Evolutionary conservation across 2,888 invertebrate species (phyloP).

Genomic region (Melikaiella ostensackeni): DNA sequence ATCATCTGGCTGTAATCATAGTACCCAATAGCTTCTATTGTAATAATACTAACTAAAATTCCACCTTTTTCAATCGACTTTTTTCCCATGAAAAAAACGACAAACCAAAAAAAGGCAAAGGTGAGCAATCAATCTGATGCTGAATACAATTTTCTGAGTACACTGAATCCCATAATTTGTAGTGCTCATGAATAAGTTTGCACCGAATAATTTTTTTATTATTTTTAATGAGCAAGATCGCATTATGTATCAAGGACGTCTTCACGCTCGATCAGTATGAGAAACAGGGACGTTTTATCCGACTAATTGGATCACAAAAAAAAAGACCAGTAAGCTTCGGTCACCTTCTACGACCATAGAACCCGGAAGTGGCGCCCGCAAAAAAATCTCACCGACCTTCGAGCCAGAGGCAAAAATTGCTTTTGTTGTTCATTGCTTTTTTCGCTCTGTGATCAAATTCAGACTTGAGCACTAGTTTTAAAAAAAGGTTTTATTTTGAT

Average conservation of each 20-base stretch:
- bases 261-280: constrained; percentile 8
- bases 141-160: constrained; percentile 11
- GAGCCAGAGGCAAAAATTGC: background rate
- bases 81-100: background rate
- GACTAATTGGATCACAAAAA: constrained; percentile 3
- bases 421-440: background rate
- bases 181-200: background rate
- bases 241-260: constrained; percentile 3
- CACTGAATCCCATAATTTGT: constrained; percentile 29
- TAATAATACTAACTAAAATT: constrained; percentile 35
- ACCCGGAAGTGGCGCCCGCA: background rate
- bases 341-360: background rate
- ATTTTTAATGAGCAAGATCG: constrained; percentile 14
- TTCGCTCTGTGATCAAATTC: background rate
- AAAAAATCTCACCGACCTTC: constrained; percentile 1
- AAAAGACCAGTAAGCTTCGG: background rate
- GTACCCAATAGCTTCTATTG: background rate
- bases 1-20: background rate
- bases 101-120: background rate
- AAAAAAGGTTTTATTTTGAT: background rate
- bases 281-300: background rate
- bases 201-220: constrained; percentile 22
- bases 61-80: constrained; percentile 13
- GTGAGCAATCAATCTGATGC: constrained; percentile 19
- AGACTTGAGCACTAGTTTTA: background rate